Evolutionary conservation across 2,888 invertebrate genomes (phyloP), one percentile per base, ranked within the genome.

Genomic region (Celastrina argiolus): DNA sequence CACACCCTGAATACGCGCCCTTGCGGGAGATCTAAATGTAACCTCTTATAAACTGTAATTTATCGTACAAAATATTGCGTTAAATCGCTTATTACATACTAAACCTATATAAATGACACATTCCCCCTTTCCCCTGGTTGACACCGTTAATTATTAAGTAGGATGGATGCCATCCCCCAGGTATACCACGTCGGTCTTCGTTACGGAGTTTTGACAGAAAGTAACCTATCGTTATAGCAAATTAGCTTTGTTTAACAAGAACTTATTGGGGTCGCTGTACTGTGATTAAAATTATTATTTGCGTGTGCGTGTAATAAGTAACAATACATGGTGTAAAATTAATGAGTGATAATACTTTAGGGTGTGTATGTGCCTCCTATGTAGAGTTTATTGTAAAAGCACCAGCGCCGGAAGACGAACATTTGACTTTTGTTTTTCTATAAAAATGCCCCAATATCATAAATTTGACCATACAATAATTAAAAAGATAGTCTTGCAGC

Each of bases 61-160:
- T n/a, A 28, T 31, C 58, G 16, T 31, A 2, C 14, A 56, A 56
- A 45, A n/a, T 8, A 45, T 18, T n/a, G 5, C 28, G 8, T 58
- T 31, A 31, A 58, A 31, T 31, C 16, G 31, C 31, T 58, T n/a
- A 51, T 36, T 18, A 45, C 45, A 4, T n/a, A n/a, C 58, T 58
- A 58, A 58, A 31, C 31, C 28, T 6, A 31, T 31, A 51, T 64
- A 64, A 56, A 64, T 51, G 64, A 56, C 36, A 65, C 51, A 26
- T 22, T 26, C 65, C 58, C 58, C 28, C 12, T 58, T 28, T 22
- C 28, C 65, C 28, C 39, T 31, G 56, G 73, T 73, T 75, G 77
- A 76, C 77, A 75, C 72, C 74, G 74, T 81, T 82, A 84, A 84
- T 86, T 81, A 84, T 84, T 85, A 85, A 86, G 79, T 77, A 82